These are phyloP conservation scores for Cataglyphis hispanica DNA, from an alignment of 1,140 invertebrate species.

Conservation along the genomic window DNA sequence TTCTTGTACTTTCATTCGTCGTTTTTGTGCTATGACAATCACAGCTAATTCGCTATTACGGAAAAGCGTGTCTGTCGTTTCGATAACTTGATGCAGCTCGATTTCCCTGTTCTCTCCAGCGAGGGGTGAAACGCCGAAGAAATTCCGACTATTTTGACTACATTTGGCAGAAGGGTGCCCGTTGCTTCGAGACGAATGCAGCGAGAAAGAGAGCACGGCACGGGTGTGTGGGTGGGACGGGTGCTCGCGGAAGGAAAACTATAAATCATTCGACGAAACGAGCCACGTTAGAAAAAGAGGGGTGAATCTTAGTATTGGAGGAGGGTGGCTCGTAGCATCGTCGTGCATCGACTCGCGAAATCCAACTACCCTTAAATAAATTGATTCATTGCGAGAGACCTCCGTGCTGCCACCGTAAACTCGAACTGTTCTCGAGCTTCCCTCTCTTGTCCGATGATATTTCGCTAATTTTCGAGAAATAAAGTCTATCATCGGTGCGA, in stretches of 20 bases:
- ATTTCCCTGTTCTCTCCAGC: constrained; percentile 17
- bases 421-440: constrained; percentile 19
- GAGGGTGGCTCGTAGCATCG: constrained; percentile 74
- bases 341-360: constrained; percentile 86
- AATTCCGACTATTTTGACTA: constrained; percentile 83
- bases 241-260: constrained; percentile 81
- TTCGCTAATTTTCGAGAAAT: constrained; percentile 83
- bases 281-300: constrained; percentile 66
- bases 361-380: constrained; percentile 87
- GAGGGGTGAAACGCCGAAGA: constrained; percentile 62
- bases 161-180: constrained; percentile 68
- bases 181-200: constrained; percentile 45
- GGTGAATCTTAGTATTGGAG: constrained; percentile 60
- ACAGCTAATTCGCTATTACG: constrained; percentile 17
- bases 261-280: constrained; percentile 85
- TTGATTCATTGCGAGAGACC: constrained; percentile 85
- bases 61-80: constrained; percentile 43
- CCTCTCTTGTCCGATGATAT: constrained; percentile 78
- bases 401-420: constrained; percentile 71
- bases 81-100: constrained; percentile 18
- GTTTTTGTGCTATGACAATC: not conserved
- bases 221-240: constrained; percentile 46
- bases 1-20: not conserved
- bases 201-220: constrained; percentile 46
- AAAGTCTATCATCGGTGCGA: constrained; percentile 58